A percentile compares a stretch with the other conserved stretches of the same genome.
Evolutionary conservation across 2,113 vertebrate genomes (phyloP).

Genomic region (Circaetus gallicus): DNA sequence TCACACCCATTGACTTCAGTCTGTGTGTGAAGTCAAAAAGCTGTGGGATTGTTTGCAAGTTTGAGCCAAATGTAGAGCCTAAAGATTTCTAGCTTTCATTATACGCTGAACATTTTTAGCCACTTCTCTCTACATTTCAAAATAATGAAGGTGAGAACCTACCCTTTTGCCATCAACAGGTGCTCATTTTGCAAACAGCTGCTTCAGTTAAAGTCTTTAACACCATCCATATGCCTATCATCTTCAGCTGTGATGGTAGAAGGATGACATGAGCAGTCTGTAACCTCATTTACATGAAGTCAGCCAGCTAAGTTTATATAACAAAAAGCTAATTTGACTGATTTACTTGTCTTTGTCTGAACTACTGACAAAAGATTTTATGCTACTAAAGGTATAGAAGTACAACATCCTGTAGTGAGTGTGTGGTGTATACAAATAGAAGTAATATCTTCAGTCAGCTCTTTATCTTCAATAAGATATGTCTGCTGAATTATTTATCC

Average conservation of each 20-base stretch:
- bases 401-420: neutral
- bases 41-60: neutral
- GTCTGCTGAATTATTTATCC: neutral
- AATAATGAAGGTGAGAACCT: neutral
- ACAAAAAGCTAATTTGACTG: neutral
- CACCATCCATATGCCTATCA: neutral
- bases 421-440: neutral
- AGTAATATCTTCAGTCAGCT: neutral
- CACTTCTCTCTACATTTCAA: neutral
- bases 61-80: neutral
- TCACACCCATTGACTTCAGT: neutral
- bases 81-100: neutral
- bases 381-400: neutral
- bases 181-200: conserved; percentile 31
- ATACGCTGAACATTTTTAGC: neutral
- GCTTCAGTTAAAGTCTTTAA: conserved; percentile 8
- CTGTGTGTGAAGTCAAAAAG: neutral
- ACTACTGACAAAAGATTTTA: neutral
- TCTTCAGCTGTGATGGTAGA: neutral
- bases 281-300: neutral
- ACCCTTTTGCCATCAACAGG: neutral
- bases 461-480: neutral
- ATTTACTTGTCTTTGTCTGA: neutral
- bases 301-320: neutral
- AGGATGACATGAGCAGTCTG: neutral